phyloP scores from a whole-genome alignment of 2,888 invertebrate species.

The Augochlorella aurata region DNA sequence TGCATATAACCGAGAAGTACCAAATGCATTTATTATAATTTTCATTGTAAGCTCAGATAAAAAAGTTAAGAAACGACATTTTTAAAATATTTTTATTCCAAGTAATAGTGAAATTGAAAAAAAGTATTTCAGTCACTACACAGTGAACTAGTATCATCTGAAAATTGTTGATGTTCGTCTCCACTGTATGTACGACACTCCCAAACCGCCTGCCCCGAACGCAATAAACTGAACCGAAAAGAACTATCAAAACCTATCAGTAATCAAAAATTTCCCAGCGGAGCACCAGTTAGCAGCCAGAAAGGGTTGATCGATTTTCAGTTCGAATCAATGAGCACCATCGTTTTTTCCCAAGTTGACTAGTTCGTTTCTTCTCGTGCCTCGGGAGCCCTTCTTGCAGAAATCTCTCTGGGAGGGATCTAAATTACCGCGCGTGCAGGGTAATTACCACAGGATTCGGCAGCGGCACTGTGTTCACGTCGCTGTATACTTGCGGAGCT shows the following conservation, averaged over 20 bases:
- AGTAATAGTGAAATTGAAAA: no score
- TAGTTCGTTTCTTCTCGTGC: conserved; percentile 4
- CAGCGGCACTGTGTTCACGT: conserved; percentile 42
- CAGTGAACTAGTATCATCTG: no score
- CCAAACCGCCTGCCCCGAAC: no score
- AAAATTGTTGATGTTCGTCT: no score
- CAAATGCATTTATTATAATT: no score
- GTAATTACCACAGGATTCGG: conserved; percentile 65
- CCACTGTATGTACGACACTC: no score
- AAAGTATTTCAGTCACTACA: no score
- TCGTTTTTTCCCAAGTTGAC: conserved; percentile 42
- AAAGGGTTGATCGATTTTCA: conserved; percentile 37
- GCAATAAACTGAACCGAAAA: no score
- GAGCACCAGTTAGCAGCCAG: not conserved
- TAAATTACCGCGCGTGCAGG: conserved; percentile 62
- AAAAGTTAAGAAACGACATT: no score
- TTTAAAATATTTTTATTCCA: no score
- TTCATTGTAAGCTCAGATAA: no score
- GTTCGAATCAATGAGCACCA: conserved; percentile 49
- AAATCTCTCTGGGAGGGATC: conserved; percentile 53
- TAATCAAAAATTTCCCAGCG: not conserved
- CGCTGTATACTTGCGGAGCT: conserved; percentile 37
- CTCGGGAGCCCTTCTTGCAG: conserved; percentile 26
- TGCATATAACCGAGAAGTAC: no score
- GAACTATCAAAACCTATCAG: not conserved